Conservation (phyloP, 2,113 vertebrate species). For the Orthonyx spaldingii region DNA sequence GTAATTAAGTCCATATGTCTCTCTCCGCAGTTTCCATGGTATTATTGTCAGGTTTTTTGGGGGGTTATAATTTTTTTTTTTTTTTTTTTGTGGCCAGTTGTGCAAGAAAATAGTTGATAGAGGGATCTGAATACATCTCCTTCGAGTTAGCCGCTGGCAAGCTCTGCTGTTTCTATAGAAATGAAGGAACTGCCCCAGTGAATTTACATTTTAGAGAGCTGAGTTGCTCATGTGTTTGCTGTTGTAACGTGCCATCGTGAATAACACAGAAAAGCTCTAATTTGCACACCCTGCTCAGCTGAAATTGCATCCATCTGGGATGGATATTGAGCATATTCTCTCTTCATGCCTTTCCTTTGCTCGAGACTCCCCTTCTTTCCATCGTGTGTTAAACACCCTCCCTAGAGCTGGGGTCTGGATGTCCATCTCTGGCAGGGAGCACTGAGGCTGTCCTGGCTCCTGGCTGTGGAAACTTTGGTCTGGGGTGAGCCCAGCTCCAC, state of each 20-base stretch:
- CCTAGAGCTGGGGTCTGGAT: neutral
- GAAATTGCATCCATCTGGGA: constrained; percentile 20
- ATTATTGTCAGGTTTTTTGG: neutral
- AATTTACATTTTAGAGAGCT: constrained; percentile 18
- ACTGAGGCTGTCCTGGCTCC: neutral
- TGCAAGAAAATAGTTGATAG: constrained; percentile 53
- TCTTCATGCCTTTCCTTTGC: neutral
- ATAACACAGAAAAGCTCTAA: neutral
- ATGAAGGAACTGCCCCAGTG: constrained; percentile 7
- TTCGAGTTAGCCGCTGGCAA: constrained; percentile 46
- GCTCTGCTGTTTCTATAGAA: constrained; percentile 47
- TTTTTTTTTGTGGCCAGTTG: constrained; percentile 19
- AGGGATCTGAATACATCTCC: constrained; percentile 14
- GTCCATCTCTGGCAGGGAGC: neutral
- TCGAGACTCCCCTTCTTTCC: neutral
- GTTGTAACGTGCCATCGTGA: neutral
- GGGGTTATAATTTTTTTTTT: neutral
- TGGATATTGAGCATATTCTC: neutral
- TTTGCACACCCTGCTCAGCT: neutral
- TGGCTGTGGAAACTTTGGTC: neutral
- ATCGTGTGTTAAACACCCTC: neutral
- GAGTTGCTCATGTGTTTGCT: neutral
- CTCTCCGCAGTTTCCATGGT: neutral
- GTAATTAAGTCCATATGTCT: constrained; percentile 35
- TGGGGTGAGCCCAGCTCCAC: neutral